Evolutionary conservation across 2,797 vertebrate genomes (phyloP).

Genomic region (Dallia pectoralis): DNA sequence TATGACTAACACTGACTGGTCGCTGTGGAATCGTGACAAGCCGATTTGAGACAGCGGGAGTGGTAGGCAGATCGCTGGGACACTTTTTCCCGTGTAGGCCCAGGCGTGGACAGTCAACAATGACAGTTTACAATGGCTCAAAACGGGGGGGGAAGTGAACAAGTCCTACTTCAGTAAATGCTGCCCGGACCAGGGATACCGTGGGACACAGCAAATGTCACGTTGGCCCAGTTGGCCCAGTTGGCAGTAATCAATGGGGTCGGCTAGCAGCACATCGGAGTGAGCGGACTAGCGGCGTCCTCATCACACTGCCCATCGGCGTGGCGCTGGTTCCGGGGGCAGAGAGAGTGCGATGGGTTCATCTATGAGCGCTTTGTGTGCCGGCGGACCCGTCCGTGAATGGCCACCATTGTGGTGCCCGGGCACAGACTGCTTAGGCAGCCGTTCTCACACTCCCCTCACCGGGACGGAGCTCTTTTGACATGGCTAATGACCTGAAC

Average conservation of each 20-base stretch:
- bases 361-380: conserved; percentile 38
- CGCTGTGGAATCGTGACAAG: conserved; percentile 42
- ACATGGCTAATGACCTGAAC: not conserved
- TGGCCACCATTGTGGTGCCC: not conserved
- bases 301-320: conserved; percentile 1
- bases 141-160: not conserved
- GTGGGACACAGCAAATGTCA: not conserved
- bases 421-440: not conserved
- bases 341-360: conserved; percentile 9
- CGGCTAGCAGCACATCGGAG: not conserved
- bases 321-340: not conserved
- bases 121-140: no score
- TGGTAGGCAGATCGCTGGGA: conserved; percentile 6
- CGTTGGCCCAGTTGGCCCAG: not conserved
- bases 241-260: not conserved
- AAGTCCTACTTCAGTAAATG: not conserved
- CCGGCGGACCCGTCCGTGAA: not conserved
- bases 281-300: not conserved
- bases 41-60: conserved; percentile 10
- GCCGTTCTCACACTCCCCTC: not conserved
- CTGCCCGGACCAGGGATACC: not conserved
- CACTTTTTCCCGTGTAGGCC: conserved; percentile 1
- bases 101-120: no score
- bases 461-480: not conserved
- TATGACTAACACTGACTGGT: not conserved